Evolutionary conservation across 53 echinoderm and acorn worm species (phyloP).

Genomic region (Actinopyga echinites): DNA sequence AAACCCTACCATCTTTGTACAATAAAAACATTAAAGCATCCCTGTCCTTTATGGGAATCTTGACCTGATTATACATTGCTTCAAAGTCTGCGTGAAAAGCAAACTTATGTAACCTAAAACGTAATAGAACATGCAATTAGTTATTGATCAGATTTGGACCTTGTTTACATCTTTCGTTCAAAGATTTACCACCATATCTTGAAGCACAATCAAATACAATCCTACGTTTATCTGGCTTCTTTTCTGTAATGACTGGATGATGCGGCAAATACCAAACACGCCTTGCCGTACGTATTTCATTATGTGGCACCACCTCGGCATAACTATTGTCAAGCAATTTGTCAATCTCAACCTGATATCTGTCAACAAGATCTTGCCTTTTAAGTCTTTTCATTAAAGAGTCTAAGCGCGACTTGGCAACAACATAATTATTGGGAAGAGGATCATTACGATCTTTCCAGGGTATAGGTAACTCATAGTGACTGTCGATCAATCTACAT

Average conservation of each 20-base stretch:
- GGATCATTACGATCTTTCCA: slow-evolving; percentile 22
- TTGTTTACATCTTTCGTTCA: slow-evolving; percentile 32
- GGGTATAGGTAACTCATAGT: slow-evolving; percentile 46
- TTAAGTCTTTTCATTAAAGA: slow-evolving; percentile 16
- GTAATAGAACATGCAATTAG: slow-evolving; percentile 11
- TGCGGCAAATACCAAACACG: slow-evolving; percentile 53
- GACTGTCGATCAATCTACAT: slow-evolving; percentile 21
- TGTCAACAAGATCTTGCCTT: neutral
- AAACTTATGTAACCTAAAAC: neutral
- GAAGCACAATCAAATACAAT: slow-evolving; percentile 46
- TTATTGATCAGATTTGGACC: slow-evolving; percentile 42
- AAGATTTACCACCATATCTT: slow-evolving; percentile 20
- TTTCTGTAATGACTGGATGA: slow-evolving; percentile 21
- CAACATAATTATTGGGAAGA: slow-evolving; percentile 34
- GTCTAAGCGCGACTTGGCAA: slow-evolving; percentile 37
- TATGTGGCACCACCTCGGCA: slow-evolving; percentile 28
- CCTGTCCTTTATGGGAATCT: neutral
- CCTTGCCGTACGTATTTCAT: neutral
- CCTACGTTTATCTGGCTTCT: slow-evolving; percentile 41
- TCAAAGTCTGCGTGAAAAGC: too few species aligned
- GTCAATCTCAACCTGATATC: slow-evolving; percentile 13
- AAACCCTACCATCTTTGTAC: neutral
- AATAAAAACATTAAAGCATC: slow-evolving; percentile 2
- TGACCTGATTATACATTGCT: too few species aligned
- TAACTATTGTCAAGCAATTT: slow-evolving; percentile 33